Conservation (phyloP, 1,140 invertebrate species). For the roundworm (Caenorhabditis elegans) region WBcel235 BX284605.5:11500001-11500500, state of each 20-base stretch:
- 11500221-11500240: background rate
- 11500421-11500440: too few relatives aligned
- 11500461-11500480: too few relatives aligned
- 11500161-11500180: background rate
- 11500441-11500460: too few relatives aligned
- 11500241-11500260: background rate
- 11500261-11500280: background rate
- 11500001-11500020: slow-evolving; percentile 15
- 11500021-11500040: slow-evolving; percentile 21
- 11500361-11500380: too few relatives aligned
- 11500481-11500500: too few relatives aligned
- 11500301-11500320: background rate
- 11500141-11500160: background rate
- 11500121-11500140: background rate
- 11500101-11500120: background rate
- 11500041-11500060: slow-evolving; percentile 10
- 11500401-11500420: too few relatives aligned
- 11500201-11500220: too few relatives aligned
- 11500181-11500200: background rate
- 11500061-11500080: slow-evolving; percentile 28
- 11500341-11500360: too few relatives aligned
- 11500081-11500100: slow-evolving; percentile 24
- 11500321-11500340: too few relatives aligned
- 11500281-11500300: too few relatives aligned
- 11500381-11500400: too few relatives aligned